phyloP scores from a whole-genome alignment of 2,888 invertebrate genomes.

The Blastobasis adustella region DNA sequence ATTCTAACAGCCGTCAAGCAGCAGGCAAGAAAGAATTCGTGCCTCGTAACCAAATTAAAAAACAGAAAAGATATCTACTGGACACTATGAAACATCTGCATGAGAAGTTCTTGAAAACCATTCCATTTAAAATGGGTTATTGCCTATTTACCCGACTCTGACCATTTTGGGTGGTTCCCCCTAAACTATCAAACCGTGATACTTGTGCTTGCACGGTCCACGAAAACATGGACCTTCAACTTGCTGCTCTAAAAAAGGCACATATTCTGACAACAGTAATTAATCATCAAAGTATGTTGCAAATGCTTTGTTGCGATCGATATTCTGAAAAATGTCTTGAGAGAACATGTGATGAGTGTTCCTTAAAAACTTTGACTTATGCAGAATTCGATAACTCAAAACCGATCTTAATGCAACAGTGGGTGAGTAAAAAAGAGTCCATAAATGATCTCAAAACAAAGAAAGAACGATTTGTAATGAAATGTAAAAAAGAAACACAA shows the following conservation, averaged over 20 bases:
- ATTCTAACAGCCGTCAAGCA: constrained; percentile 11
- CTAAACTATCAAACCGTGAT: constrained; percentile 5
- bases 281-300: constrained; percentile 17
- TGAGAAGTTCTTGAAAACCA: constrained; percentile 6
- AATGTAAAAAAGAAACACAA: constrained; percentile 10
- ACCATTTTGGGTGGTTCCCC: constrained; percentile 2
- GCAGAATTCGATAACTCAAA: constrained; percentile 11
- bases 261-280: constrained; percentile 3
- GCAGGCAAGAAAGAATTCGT: constrained; percentile 14
- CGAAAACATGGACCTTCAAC: constrained; percentile 11
- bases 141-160: constrained; percentile 6
- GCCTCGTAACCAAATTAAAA: constrained; percentile 10
- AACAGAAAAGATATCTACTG: constrained; percentile 2
- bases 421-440: constrained; percentile 9
- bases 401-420: constrained; percentile 8
- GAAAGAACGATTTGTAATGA: constrained; percentile 9
- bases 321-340: constrained; percentile 17
- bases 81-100: constrained; percentile 8
- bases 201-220: constrained; percentile 13
- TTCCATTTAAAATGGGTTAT: constrained; percentile 5
- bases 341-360: constrained; percentile 16
- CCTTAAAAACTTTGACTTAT: constrained; percentile 15
- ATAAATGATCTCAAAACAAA: constrained; percentile 12
- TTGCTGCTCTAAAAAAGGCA: constrained; percentile 15
- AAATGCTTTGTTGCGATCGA: constrained; percentile 18